Base-by-base conservation (phyloP, 2,888 invertebrate species). In the Muschampia plurimacula region DNA sequence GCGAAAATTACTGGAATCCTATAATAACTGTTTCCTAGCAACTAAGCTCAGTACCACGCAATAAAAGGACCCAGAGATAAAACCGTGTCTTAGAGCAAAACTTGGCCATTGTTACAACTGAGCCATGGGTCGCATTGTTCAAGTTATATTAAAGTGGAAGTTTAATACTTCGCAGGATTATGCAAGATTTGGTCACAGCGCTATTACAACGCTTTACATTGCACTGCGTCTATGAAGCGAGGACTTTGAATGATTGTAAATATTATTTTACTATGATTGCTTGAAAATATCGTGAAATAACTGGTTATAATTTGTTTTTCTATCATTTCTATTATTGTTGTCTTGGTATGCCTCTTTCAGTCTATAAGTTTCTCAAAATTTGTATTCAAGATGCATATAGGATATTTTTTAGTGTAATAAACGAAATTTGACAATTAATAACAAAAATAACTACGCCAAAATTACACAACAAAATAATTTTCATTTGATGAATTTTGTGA, bases 81-180 rank as follows among this genome's bases (percentile, higher is more conserved):
- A 91, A 89, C 87, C 84, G 86, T 86, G 85, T 88, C 89, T 90
- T 86, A 88, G 86, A 89, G 84, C 88, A 88, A 90, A 92, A 91
- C 89, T 92, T 91, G 84, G 84, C 86, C 85, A 89, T 91, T 92
- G 91, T 92, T 89, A 85, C 86, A 81, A 82, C 85, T 83, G 87
- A 87, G 86, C 86, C 87, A 85, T 84, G 87, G 88, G 87, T 84
- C 86, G 87, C 89, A 90, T 92, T 92, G 91, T 92, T 91, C 89
- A 87, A 89, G 83, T 91, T 91, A 89, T 90, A 91, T 92, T 91
- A 90, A 89, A 91, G 86, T 88, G 85, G 83, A 86, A 89, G 85
- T 90, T 91, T 89, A 89, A 89, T 90, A 89, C 88, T 90, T 90
- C 86, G 89, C 89, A 90, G 90, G 90, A 88, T 91, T 90, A 89